Evolutionary conservation across 2,797 vertebrate genomes (phyloP), one percentile per base, ranked within the genome.

Genomic region (Ctenopoma kingsleyae): DNA sequence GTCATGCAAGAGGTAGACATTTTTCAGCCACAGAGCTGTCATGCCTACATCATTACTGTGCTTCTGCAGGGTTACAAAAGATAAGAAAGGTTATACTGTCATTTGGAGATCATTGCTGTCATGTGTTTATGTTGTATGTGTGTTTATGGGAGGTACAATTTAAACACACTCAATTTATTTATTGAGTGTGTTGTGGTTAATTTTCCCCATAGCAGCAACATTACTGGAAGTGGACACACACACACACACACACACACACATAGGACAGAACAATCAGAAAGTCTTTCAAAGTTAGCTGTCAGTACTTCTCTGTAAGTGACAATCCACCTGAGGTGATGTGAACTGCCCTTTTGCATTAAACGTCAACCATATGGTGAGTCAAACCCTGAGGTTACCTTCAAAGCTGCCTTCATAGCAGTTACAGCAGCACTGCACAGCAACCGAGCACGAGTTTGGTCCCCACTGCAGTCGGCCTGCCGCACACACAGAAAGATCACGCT

Each of bases 21-120:
- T 96, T 82, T 93, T 94, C 27, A 96, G 86, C 94, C 94, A 96
- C 75, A 95, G 71, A 0, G 90, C 88, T 1, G 94, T 92, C 90
- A 88, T 71, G 0, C 91, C 81, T 0, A 93, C 52, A 70, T 95
- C 93, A 9, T 53, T 78, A 0, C 75, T 76, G 22, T 94, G 90
- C 83, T 94, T 95, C 95, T 96, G 85, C 12, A 55, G 69, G 17
- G 5, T 75, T 8, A 51, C 8, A 76, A 0, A 0, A 40, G 10
- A 63, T 15, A 8, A 63, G 16, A 60, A 53, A 57, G 30, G 15
- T 57, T 5, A 50, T 16, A 17, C 1, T 35, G 12, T 10, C n/a
- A 65, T 9, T 9, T 20, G 10, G n/a, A 59, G 32, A 64, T 25
- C 12, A 58, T 8, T 32, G 57, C 7, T 36, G 5, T 30, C 53